Base-by-base conservation (phyloP, 2,113 vertebrate genomes). In the Thinocorus orbignyianus region DNA sequence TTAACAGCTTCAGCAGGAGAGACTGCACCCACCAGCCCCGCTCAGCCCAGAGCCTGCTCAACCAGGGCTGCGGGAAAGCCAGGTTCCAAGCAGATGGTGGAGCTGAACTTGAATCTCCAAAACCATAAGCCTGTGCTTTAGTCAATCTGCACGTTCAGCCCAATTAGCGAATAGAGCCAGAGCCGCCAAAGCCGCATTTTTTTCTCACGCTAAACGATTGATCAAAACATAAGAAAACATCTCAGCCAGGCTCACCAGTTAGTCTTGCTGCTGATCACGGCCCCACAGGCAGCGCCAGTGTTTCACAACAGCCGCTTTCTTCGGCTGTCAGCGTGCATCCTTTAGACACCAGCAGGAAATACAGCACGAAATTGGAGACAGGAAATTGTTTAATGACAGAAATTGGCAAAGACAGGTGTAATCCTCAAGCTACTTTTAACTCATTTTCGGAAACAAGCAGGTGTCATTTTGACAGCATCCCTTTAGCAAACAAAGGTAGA, bases 81-180 rank as follows among this genome's bases (percentile, higher is more conserved):
- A 77, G 73, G 58, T 51, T 92, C 41, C 28, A 33, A 83, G 48
- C 86, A 93, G 94, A 88, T 80, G 86, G 90, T 0, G 0, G 71
- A 49, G 58, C 61, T 96, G 82, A 97, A 95, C 90, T 86, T 94
- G 88, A 49, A 90, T 93, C 82, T 95, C 92, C 82, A 76, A 77
- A 95, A 83, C 74, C 86, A 41, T 66, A 77, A 88, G 71, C 88
- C 30, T 35, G 76, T 78, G 88, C 91, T 95, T 90, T 70, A 95
- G 64, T 90, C 94, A 92, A 51, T 92, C 86, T 92, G 94, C 62
- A 81, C 71, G 16, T 88, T 82, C 92, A 94, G 79, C 64, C 76
- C 90, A 88, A 81, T 94, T 92, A 92, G 79, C 46, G 64, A 73
- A 35, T 12, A 66, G 64, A 37, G 91, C 91, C 92, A 90, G 92